A percentile compares a stretch with the other conserved stretches of the same genome.
These are phyloP conservation scores for Synanthedon tipuliformis DNA, from an alignment of 2,888 invertebrate species.

Conservation along the genomic window DNA sequence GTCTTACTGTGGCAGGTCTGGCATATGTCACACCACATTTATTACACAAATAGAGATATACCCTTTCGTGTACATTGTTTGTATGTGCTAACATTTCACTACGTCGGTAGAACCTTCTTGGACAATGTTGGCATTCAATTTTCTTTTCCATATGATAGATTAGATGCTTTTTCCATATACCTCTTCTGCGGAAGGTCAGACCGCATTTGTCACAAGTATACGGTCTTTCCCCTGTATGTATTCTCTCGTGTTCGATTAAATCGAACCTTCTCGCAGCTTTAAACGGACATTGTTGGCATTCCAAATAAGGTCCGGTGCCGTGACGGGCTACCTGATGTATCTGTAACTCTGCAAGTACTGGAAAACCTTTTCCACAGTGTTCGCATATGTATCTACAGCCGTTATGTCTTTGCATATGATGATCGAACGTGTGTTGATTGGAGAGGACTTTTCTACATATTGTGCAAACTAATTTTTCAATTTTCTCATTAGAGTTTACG, in stretches of 20 bases:
- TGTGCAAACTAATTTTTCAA: slow-evolving; percentile 21
- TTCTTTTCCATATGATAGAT: slow-evolving; percentile 47
- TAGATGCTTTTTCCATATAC: slow-evolving; percentile 51
- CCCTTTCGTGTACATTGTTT: slow-evolving; percentile 45
- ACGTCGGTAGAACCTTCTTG: slow-evolving; percentile 35
- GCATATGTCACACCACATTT: slow-evolving; percentile 47
- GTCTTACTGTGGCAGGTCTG: slow-evolving; percentile 37
- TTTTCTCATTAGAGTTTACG: background rate
- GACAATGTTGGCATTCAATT: slow-evolving; percentile 41
- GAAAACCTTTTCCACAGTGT: slow-evolving; percentile 48
- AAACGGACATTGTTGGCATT: slow-evolving; percentile 43
- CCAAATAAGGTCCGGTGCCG: slow-evolving; percentile 34
- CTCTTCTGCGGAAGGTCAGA: slow-evolving; percentile 43
- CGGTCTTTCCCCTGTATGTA: slow-evolving; percentile 54
- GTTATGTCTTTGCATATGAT: slow-evolving; percentile 50
- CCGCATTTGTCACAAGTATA: slow-evolving; percentile 57
- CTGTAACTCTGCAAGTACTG: slow-evolving; percentile 28
- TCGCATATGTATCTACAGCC: slow-evolving; percentile 48
- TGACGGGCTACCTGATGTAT: slow-evolving; percentile 40
- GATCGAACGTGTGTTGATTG: slow-evolving; percentile 30
- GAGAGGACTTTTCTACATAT: slow-evolving; percentile 39
- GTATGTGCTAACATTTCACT: slow-evolving; percentile 39
- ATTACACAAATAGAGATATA: slow-evolving; percentile 41
- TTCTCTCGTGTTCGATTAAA: slow-evolving; percentile 42
- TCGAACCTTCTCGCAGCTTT: slow-evolving; percentile 39